Conservation (phyloP, 1,140 invertebrate species). For the Drosophila elegans region DNA sequence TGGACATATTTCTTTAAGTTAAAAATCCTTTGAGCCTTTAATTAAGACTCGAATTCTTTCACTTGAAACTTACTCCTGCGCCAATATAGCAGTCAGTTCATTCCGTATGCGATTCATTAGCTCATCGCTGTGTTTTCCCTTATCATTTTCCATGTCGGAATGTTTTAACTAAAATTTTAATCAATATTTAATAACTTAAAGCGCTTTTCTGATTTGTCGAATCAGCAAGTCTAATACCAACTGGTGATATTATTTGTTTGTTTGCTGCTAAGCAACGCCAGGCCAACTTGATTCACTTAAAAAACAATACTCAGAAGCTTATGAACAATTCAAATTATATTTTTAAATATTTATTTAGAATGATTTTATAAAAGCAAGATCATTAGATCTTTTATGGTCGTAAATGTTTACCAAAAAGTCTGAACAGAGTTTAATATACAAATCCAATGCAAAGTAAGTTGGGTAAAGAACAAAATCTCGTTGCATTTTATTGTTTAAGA, state of each 20-base stretch:
- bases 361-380: too few relatives aligned
- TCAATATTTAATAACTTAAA: constrained; percentile 3
- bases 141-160: constrained; percentile 34
- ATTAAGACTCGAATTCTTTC: too few relatives aligned
- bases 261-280: constrained; percentile 57
- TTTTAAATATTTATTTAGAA: too few relatives aligned
- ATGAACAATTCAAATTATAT: too few relatives aligned
- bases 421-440: too few relatives aligned
- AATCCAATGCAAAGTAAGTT: too few relatives aligned
- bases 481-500: too few relatives aligned
- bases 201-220: not conserved
- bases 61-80: constrained; percentile 50
- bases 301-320: not conserved
- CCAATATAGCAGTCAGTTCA: constrained; percentile 66
- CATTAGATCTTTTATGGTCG: too few relatives aligned
- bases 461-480: too few relatives aligned
- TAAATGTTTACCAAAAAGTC: too few relatives aligned
- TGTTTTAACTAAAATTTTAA: constrained; percentile 42
- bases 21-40: too few relatives aligned
- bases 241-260: constrained; percentile 24
- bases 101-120: constrained; percentile 64
- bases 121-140: constrained; percentile 51
- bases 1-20: too few relatives aligned
- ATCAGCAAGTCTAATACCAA: not conserved
- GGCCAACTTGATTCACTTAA: constrained; percentile 23